A percentile compares a stretch with the other conserved stretches of the same genome.
phyloP scores from a whole-genome alignment of 2,113 vertebrate species.

The Uropsilus gracilis region DNA sequence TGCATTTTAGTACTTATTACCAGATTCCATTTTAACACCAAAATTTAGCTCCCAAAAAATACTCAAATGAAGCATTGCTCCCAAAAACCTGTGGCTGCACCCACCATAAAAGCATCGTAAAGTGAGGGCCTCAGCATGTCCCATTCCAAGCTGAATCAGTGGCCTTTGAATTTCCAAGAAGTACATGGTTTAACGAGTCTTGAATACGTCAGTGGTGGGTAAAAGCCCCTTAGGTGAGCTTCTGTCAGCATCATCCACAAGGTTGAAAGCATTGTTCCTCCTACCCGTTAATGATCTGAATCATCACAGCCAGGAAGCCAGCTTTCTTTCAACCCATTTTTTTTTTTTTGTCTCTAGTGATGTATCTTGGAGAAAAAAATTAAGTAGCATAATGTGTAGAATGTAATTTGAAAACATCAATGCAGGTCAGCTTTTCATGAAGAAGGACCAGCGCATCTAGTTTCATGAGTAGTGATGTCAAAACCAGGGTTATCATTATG shows the following conservation, averaged over 20 bases:
- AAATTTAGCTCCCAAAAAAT: conserved; percentile 21
- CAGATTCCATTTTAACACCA: conserved; percentile 45
- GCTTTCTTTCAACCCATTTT: background rate
- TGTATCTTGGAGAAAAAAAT: background rate
- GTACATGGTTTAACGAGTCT: background rate
- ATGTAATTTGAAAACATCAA: background rate
- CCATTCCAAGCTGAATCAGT: background rate
- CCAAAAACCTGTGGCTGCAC: background rate
- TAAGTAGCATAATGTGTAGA: background rate
- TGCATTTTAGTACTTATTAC: conserved; percentile 19
- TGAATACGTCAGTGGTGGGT: background rate
- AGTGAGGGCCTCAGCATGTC: background rate
- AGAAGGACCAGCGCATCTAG: background rate
- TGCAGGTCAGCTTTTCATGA: background rate
- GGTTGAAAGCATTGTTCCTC: background rate
- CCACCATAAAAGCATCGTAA: background rate
- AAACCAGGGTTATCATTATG: background rate
- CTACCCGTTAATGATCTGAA: background rate
- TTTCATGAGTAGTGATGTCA: background rate
- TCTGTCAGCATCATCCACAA: background rate
- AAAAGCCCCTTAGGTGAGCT: background rate
- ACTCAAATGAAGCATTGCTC: background rate
- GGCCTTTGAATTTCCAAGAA: background rate
- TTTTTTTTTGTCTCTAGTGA: background rate
- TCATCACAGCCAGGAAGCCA: background rate